Evolutionary conservation across 2,888 invertebrate genomes (phyloP).

Genomic region (Tromatobia lineatoria): DNA sequence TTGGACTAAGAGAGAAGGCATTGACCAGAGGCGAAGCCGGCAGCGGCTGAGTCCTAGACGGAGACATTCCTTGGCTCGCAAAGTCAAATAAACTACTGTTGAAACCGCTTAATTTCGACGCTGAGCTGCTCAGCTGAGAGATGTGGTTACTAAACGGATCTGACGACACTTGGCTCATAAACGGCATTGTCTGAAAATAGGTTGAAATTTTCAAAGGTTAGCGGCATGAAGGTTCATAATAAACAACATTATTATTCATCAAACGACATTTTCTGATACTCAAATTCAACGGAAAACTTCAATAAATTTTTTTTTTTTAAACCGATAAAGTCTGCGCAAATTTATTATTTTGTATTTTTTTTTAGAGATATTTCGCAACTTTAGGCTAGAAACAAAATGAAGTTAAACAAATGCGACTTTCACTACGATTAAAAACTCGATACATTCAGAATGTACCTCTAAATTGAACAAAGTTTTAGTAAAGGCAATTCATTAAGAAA

Average conservation of each 20-base stretch:
- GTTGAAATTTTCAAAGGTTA: too few relatives aligned
- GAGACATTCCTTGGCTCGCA: slow-evolving; percentile 89
- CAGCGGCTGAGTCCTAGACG: slow-evolving; percentile 87
- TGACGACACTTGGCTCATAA: slow-evolving; percentile 84
- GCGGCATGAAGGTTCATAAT: too few relatives aligned
- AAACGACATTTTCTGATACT: too few relatives aligned
- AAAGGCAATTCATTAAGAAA: background rate
- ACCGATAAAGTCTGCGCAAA: too few relatives aligned
- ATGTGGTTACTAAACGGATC: slow-evolving; percentile 86
- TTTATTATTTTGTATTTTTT: too few relatives aligned
- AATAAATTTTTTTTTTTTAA: too few relatives aligned
- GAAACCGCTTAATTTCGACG: slow-evolving; percentile 89
- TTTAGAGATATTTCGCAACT: too few relatives aligned
- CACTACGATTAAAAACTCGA: too few relatives aligned
- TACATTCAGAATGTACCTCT: background rate
- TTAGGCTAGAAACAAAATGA: too few relatives aligned
- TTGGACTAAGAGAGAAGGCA: slow-evolving; percentile 85
- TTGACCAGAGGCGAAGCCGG: slow-evolving; percentile 85
- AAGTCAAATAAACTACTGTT: slow-evolving; percentile 88
- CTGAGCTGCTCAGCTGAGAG: slow-evolving; percentile 88
- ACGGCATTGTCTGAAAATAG: slow-evolving; percentile 83
- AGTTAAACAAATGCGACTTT: too few relatives aligned
- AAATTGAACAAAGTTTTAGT: background rate
- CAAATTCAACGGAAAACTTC: too few relatives aligned
- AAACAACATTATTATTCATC: too few relatives aligned